A percentile compares a stretch with the other conserved stretches of the same genome.
Evolutionary conservation across 1,140 invertebrate genomes (phyloP).

Genomic region (Meloidogyne hapla): DNA sequence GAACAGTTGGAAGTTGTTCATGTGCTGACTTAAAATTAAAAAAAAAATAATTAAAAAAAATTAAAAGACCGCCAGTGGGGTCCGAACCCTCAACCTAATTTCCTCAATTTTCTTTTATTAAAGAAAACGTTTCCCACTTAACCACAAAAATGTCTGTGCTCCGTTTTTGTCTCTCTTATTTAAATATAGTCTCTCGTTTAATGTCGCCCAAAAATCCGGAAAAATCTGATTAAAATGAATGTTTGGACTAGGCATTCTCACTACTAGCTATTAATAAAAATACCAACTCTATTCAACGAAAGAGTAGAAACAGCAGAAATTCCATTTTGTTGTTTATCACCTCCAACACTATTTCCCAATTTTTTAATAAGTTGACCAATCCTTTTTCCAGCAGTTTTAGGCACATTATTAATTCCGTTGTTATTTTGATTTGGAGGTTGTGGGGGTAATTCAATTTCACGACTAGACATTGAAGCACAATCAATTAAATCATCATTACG

Average conservation of each 20-base stretch:
- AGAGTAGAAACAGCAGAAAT: slow-evolving; percentile 53
- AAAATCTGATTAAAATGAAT: no score
- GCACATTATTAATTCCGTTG: not conserved
- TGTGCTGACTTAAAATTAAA: slow-evolving; percentile 2
- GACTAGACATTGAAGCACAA: slow-evolving; percentile 3
- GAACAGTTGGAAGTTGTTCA: not conserved
- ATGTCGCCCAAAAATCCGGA: no score
- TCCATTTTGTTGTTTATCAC: slow-evolving; percentile 28
- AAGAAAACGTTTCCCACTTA: no score
- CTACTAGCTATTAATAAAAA: not conserved
- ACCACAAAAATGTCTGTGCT: no score
- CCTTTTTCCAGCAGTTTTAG: slow-evolving; percentile 34
- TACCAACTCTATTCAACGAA: slow-evolving; percentile 52
- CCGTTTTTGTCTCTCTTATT: no score
- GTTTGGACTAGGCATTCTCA: no score
- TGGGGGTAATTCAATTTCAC: not conserved
- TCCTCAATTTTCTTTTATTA: no score
- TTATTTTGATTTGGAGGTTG: not conserved
- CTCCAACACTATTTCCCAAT: slow-evolving; percentile 39
- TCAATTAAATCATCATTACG: not conserved
- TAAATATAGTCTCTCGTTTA: no score
- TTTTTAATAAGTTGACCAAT: slow-evolving; percentile 56
- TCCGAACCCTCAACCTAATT: not conserved
- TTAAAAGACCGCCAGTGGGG: no score
- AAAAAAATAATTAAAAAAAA: not conserved